Percentiles rank a stretch among this genome's conserved stretches.
These are phyloP conservation scores for Pitta sordida DNA, from an alignment of 2,113 vertebrate species.

Conservation along the genomic window DNA sequence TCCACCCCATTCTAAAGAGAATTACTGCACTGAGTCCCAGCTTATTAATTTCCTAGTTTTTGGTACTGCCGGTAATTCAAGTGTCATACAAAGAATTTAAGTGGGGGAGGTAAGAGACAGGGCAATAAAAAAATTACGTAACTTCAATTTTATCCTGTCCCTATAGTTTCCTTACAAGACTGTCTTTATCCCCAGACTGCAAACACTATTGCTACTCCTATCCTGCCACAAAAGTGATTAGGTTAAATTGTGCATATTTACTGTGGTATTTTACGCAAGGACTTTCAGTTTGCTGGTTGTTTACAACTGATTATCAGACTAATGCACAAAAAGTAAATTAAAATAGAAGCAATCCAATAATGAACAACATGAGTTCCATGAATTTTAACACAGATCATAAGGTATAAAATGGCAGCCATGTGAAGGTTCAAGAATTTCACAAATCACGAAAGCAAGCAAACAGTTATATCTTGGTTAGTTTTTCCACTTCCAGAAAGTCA, in stretches of 20 bases:
- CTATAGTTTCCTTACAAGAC: not conserved
- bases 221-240: not conserved
- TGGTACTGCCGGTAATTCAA: not conserved
- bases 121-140: not conserved
- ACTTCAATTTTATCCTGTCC: not conserved
- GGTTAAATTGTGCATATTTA: not conserved
- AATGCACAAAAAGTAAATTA: not conserved
- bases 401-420: not conserved
- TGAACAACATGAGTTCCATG: rapidly evolving
- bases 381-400: not conserved
- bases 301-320: not conserved
- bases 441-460: not conserved
- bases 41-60: constrained; percentile 35
- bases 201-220: not conserved
- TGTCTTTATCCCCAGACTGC: not conserved
- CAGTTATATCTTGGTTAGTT: not conserved
- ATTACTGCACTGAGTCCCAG: not conserved
- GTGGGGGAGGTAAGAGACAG: not conserved
- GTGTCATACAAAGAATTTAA: not conserved
- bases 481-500: not conserved
- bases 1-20: not conserved
- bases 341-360: not conserved
- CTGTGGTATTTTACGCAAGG: not conserved
- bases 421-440: not conserved
- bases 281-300: not conserved